Conservation (phyloP, 2,797 vertebrate genomes). For the Fundulus diaphanus region DNA sequence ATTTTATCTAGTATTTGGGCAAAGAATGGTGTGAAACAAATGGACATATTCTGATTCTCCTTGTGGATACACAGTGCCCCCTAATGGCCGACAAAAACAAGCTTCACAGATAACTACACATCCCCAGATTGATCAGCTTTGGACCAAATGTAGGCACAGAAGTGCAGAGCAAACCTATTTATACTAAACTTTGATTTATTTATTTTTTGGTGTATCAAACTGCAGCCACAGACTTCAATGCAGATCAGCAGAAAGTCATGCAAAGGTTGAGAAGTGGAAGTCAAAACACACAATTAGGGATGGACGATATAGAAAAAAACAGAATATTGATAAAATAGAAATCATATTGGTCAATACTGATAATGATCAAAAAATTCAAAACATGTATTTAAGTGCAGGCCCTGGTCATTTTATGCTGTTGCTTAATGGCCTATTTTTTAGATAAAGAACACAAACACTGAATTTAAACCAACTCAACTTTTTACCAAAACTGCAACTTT, state of each 20-base stretch:
- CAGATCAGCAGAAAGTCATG: not conserved
- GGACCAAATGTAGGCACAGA: not conserved
- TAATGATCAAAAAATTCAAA: no score
- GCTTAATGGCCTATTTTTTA: no score
- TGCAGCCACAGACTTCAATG: not conserved
- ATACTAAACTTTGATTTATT: not conserved
- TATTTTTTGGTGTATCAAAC: not conserved
- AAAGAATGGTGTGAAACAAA: not conserved
- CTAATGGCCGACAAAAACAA: conserved; percentile 57
- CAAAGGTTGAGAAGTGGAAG: not conserved
- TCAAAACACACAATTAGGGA: no score
- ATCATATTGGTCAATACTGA: no score
- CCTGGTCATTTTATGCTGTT: no score
- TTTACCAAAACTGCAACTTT: no score
- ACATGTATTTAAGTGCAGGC: no score
- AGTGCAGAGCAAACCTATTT: not conserved
- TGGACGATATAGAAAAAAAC: no score
- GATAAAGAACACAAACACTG: no score
- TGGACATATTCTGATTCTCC: not conserved
- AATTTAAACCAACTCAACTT: no score
- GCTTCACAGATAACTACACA: not conserved
- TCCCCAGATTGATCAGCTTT: not conserved
- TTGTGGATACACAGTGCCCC: conserved; percentile 65
- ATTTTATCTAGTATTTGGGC: conserved; percentile 12
- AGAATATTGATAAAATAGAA: no score